Conservation (phyloP, 2,797 vertebrate species). For the Psittacula derbiana region DNA sequence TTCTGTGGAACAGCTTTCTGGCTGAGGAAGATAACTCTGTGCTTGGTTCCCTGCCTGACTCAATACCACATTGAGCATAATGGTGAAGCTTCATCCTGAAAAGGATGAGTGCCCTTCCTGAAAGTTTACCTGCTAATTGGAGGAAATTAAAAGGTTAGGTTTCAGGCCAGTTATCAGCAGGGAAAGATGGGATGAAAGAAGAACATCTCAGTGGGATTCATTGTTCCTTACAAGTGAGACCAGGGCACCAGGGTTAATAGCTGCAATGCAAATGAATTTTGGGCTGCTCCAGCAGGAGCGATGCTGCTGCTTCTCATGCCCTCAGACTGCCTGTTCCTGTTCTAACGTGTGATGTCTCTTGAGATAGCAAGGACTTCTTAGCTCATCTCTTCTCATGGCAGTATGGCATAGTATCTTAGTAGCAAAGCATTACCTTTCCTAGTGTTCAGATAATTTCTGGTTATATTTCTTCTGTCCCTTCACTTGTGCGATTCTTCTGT, state of each 20-base stretch:
- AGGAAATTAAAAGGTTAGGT: background rate
- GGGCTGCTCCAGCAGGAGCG: background rate
- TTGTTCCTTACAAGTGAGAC: background rate
- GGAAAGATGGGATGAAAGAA: slow-evolving; percentile 15
- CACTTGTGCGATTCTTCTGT: background rate
- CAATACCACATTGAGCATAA: background rate
- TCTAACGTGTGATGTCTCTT: background rate
- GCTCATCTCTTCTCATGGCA: background rate
- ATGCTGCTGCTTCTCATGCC: background rate
- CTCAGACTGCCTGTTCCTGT: background rate
- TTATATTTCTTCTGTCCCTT: background rate
- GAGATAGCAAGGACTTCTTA: background rate
- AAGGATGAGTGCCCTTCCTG: background rate
- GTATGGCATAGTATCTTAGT: background rate
- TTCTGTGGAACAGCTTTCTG: background rate
- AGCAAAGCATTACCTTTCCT: background rate
- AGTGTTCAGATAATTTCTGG: background rate
- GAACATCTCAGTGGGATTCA: background rate
- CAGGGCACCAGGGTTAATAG: background rate
- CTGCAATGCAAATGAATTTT: background rate
- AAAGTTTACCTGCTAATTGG: slow-evolving; percentile 22
- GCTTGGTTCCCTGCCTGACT: slow-evolving; percentile 33
- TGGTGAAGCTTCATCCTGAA: background rate
- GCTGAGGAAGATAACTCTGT: background rate
- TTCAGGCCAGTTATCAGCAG: background rate